Base-by-base conservation (phyloP, 35 echinoderm and acorn worm species). In the Apostichopus japonicus region DNA sequence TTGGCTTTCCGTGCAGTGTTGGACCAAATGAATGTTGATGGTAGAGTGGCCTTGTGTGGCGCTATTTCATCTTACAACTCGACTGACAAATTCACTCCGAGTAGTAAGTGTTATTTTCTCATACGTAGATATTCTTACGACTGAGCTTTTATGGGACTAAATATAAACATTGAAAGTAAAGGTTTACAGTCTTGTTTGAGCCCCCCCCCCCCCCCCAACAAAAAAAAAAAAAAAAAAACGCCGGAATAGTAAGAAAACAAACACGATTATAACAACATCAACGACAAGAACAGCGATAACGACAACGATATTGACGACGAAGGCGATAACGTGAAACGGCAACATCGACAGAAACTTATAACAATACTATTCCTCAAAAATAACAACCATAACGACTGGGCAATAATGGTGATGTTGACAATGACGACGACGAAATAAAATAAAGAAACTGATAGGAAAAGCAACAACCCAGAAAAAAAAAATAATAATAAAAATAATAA, bases 11-110 rank as follows among this genome's bases (percentile, higher is more conserved):
- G 65, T 10, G 83, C 90, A 11, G 93, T 94, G 6, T n/a, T 94
- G 0, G 90, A 55, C 16, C 90, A 93, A 56, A 92, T 98, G 94
- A 91, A 91, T 16, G 53, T 56, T 0, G 81, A 17, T 24, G 96
- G 94, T 23, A 87, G 94, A 17, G 90, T 95, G 11, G 81, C 91
- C 1, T 65, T 82, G n/a, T 98, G 96, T 84, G 96, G 96, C 9
- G 92, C 91, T 9, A 98, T 98, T 21, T 93, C 96, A 6, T 19
- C 14, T 3, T 98, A 98, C 58, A 98, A 98, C 77, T 58, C 17
- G 13, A 79, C 71, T 53, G 88, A 93, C 44, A 54, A 54, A 55
- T 83, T 53, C 79, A 83, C 33, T 13, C 79, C 79, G 6, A 54
- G 6, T 11, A 83, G 79, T 83, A 54, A 83, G 79, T 83, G 6